These are phyloP conservation scores for Onychostruthus taczanowskii DNA, from an alignment of 2,113 vertebrate species.

Conservation along the genomic window DNA sequence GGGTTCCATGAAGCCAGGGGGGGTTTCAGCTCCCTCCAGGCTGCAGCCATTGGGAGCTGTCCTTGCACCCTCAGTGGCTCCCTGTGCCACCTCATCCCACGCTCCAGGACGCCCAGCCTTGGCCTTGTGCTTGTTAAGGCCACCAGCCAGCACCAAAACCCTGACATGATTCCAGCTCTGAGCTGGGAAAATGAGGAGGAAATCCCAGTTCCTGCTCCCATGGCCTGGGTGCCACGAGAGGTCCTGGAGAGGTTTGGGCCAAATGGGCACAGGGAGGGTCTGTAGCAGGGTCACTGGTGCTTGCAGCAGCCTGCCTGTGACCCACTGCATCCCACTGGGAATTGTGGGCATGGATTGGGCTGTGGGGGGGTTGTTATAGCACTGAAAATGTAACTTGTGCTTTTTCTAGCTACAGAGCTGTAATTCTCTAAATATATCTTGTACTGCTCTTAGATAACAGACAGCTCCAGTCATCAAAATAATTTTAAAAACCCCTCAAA, in stretches of 20 bases:
- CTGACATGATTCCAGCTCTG: neutral
- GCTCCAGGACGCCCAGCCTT: neutral
- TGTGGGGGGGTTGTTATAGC: neutral
- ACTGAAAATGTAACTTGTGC: neutral
- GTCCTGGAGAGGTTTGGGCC: neutral
- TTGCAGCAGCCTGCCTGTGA: rapidly evolving
- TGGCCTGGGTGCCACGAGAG: rapidly evolving
- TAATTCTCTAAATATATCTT: neutral
- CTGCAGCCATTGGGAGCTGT: neutral
- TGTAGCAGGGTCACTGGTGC: neutral
- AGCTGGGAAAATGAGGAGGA: neutral
- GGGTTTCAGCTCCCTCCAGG: neutral
- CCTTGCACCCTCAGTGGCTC: neutral
- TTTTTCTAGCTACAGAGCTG: neutral
- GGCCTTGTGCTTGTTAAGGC: neutral
- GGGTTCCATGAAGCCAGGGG: rapidly evolving
- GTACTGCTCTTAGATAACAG: neutral
- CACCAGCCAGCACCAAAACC: neutral
- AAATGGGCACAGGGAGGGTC: neutral
- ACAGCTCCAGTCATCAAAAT: neutral
- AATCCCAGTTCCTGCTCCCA: neutral
- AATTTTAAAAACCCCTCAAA: neutral
- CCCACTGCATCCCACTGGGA: neutral
- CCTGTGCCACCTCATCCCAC: rapidly evolving
- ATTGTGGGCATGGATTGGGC: rapidly evolving